Conservation (phyloP, 2,113 vertebrate species). For the Brachypodius melanocephalos region DNA sequence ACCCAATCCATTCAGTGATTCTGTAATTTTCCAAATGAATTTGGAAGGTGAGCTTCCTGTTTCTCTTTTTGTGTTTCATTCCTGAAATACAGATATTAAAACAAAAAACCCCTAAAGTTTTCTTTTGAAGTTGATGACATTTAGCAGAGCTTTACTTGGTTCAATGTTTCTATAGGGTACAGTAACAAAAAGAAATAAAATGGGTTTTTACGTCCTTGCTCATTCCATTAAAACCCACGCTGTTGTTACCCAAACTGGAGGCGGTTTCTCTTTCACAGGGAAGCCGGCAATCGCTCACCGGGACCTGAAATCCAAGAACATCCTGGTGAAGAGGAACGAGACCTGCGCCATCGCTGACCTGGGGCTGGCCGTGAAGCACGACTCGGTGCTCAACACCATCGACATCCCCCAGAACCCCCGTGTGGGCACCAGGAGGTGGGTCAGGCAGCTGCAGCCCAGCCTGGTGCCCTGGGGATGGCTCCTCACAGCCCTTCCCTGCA, state of each 20-base stretch:
- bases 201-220: not conserved
- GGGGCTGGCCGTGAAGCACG: slow-evolving; percentile 93
- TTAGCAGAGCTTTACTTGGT: not conserved
- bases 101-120: not conserved
- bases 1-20: not conserved
- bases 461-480: rapidly evolving
- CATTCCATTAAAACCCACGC: rapidly evolving
- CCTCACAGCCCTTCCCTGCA: not conserved
- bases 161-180: rapidly evolving
- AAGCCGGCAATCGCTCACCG: slow-evolving; percentile 97
- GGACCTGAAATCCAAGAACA: slow-evolving; percentile 97
- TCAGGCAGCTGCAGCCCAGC: not conserved
- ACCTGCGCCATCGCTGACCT: slow-evolving; percentile 93
- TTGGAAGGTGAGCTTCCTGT: not conserved
- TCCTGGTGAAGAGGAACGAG: slow-evolving; percentile 93
- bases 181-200: not conserved
- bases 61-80: not conserved
- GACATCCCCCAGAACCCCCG: slow-evolving; percentile 92
- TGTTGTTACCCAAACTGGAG: rapidly evolving
- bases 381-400: slow-evolving; percentile 87
- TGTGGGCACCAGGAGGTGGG: slow-evolving; percentile 91
- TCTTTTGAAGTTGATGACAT: not conserved
- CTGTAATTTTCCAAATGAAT: not conserved
- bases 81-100: not conserved
- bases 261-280: slow-evolving; percentile 65